phyloP scores from a whole-genome alignment of 2,888 invertebrate species.

The Hydropsyche betteni region DNA sequence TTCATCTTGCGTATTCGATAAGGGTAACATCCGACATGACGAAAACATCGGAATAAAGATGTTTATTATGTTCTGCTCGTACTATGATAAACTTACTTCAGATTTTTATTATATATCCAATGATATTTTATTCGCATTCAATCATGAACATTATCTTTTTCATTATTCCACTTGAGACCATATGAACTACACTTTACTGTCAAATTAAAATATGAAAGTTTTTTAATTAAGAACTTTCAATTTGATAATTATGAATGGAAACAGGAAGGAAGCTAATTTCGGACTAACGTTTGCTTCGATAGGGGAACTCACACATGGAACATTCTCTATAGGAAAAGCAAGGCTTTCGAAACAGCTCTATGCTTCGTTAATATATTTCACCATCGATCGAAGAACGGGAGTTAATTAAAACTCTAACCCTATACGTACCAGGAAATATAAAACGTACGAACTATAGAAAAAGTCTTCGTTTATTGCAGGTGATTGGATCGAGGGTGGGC shows the following conservation, averaged over 20 bases:
- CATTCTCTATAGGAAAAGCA: conserved; percentile 9
- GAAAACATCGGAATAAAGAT: conserved; percentile 1
- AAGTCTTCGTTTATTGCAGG: conserved; percentile 22
- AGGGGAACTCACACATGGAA: not conserved
- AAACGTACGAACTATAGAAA: conserved; percentile 18
- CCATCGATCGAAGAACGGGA: conserved; percentile 9
- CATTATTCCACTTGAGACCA: too few relatives aligned
- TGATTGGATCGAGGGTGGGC: not conserved
- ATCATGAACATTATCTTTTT: too few relatives aligned
- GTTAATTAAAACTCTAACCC: conserved; percentile 37
- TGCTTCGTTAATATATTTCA: conserved; percentile 21
- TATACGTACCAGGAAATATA: conserved; percentile 12
- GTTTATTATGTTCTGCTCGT: conserved; percentile 5
- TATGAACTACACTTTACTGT: too few relatives aligned
- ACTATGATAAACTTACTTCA: conserved; percentile 13
- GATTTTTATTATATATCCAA: too few relatives aligned
- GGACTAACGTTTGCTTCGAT: not conserved
- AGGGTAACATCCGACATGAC: not conserved
- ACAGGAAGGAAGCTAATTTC: not conserved
- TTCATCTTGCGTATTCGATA: not conserved
- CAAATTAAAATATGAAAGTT: too few relatives aligned
- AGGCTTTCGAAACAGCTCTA: not conserved
- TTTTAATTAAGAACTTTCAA: not conserved
- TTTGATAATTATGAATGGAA: not conserved
- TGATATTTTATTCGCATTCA: too few relatives aligned